Conservation (phyloP, 1,140 invertebrate species). For the Drosophila simulans region DNA sequence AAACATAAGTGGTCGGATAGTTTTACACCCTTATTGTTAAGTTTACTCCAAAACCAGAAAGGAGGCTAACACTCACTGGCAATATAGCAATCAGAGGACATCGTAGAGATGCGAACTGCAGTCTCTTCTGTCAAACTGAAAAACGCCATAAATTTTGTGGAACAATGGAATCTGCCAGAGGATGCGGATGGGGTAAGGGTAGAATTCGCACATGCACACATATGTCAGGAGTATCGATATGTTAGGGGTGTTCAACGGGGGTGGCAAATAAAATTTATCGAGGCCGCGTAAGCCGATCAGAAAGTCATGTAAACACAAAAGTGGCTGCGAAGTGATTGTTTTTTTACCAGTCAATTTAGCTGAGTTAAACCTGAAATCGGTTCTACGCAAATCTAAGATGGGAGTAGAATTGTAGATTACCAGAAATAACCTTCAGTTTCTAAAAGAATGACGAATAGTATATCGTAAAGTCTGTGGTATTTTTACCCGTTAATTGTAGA, state of each 20-base stretch:
- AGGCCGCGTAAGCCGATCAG: slow-evolving; percentile 65
- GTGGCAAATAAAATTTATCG: slow-evolving; percentile 22
- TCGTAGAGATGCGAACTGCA: slow-evolving; percentile 24
- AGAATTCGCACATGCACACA: slow-evolving; percentile 76
- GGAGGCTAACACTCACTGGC: slow-evolving; percentile 2
- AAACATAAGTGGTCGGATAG: not conserved
- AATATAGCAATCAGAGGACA: slow-evolving; percentile 31
- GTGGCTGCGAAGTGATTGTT: slow-evolving; percentile 29
- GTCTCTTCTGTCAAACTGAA: slow-evolving; percentile 70
- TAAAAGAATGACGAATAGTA: too few species aligned
- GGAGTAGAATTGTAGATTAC: not conserved
- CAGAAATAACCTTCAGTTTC: not conserved
- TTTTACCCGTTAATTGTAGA: too few species aligned
- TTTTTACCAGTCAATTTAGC: slow-evolving; percentile 69
- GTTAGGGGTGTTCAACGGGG: slow-evolving; percentile 38
- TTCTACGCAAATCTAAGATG: slow-evolving; percentile 50
- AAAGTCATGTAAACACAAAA: slow-evolving; percentile 63
- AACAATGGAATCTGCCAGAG: slow-evolving; percentile 49
- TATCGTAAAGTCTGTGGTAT: too few species aligned
- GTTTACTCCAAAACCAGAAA: slow-evolving; percentile 38
- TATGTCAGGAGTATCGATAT: slow-evolving; percentile 60
- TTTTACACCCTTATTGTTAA: slow-evolving; percentile 19
- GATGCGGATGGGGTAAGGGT: slow-evolving; percentile 37
- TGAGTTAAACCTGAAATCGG: slow-evolving; percentile 52
- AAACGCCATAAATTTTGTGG: slow-evolving; percentile 79